Evolutionary conservation across 2,113 vertebrate species (phyloP), one percentile per base, ranked within the genome.

Genomic region (Climacteris rufus): DNA sequence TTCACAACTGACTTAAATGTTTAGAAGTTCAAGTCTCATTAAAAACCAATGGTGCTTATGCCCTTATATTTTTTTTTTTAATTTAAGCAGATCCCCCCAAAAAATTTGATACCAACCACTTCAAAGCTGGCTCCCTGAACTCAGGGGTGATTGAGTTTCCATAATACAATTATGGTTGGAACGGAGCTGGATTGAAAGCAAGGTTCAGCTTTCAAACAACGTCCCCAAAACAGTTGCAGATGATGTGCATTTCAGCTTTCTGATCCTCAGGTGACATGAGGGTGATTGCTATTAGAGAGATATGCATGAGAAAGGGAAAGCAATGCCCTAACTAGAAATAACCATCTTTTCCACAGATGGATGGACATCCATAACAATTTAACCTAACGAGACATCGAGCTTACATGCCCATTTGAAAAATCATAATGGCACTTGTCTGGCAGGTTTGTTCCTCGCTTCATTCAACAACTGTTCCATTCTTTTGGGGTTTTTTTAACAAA

Each of bases 151-250:
- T 87, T 94, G 81, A 94, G 90, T 96, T 97, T 95, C 90, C 53
- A 15, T 96, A 94, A 96, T 87, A 92, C 76, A 96, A 97, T 96
- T 96, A 95, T 0, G 8, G 71, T 45, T 63, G 89, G 76, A 96
- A 96, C 0, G 0, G 83, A 90, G 90, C 80, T 86, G 77, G 40
- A 96, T 50, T 93, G 94, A 94, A 90, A 92, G 90, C 61, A 30
- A n/a, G 64, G 88, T 87, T 96, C 92, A 93, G 64, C 83, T 96
- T 96, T 96, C 96, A 96, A 95, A 93, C 77, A 44, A 25, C 37
- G 7, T 93, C 72, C 44, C 88, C 93, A 94, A 92, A 96, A 94
- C 8, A 94, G 93, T 94, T 96, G 92, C 95, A 97, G 96, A 96
- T 94, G 96, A 95, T n/a, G 68, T 30, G 39, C 9, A 27, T 74